Evolutionary conservation across 2,888 invertebrate genomes (phyloP).

Genomic region (Rhodophaea formosa): DNA sequence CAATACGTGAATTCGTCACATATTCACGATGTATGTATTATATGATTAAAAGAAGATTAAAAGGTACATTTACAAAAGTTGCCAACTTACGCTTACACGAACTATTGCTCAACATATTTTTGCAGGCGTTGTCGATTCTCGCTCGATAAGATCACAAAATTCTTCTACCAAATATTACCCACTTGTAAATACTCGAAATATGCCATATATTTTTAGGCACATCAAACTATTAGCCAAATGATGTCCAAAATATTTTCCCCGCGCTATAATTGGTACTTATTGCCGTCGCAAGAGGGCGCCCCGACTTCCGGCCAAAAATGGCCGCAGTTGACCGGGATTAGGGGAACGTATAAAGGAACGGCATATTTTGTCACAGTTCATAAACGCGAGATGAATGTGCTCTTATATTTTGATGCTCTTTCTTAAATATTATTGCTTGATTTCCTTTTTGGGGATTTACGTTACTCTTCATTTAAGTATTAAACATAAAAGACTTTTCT

Average conservation of each 20-base stretch:
- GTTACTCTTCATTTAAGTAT: neutral
- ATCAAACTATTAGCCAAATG: conserved; percentile 14
- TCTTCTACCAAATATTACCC: neutral
- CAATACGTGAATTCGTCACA: too few species aligned
- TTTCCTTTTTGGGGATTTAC: neutral
- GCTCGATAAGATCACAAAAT: neutral
- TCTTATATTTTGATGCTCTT: conserved; percentile 2
- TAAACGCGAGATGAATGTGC: conserved; percentile 18
- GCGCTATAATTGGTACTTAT: conserved; percentile 19
- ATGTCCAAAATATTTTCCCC: conserved; percentile 4
- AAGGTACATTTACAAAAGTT: neutral
- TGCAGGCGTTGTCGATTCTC: neutral
- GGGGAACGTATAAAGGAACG: conserved; percentile 14
- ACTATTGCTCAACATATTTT: neutral
- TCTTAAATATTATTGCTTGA: neutral
- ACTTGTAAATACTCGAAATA: neutral
- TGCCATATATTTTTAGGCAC: neutral
- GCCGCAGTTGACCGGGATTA: conserved; percentile 21
- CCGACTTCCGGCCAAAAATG: conserved; percentile 30
- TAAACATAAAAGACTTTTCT: too few species aligned
- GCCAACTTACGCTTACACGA: neutral
- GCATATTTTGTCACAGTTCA: conserved; percentile 22
- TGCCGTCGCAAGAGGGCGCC: conserved; percentile 20
- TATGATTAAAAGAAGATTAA: too few species aligned
- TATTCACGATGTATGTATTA: too few species aligned